These are phyloP conservation scores for Colletes collaris DNA, from an alignment of 2,888 invertebrate species.

Conservation along the genomic window DNA sequence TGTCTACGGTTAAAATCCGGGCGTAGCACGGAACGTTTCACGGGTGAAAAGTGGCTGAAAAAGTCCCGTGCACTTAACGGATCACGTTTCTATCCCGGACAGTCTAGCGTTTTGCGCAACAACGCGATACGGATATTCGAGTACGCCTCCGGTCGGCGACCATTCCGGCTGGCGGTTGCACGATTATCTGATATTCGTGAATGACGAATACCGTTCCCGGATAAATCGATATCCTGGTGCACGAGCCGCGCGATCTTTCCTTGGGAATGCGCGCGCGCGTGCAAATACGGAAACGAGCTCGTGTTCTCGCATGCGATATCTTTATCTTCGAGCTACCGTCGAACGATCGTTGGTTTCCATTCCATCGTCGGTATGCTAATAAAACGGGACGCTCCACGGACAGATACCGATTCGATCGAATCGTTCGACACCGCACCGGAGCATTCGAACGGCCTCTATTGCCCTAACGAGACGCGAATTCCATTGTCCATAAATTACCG, in stretches of 20 bases:
- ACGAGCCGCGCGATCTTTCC: not conserved
- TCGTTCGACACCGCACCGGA: too few relatives aligned
- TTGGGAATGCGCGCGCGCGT: not conserved
- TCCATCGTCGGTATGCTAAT: too few relatives aligned
- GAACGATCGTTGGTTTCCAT: too few relatives aligned
- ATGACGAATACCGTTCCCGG: not conserved
- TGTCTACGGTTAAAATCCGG: too few relatives aligned
- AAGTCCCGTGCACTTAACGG: not conserved
- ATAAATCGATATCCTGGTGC: slow-evolving; percentile 19
- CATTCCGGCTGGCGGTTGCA: not conserved
- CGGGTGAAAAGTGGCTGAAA: slow-evolving; percentile 25
- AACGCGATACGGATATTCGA: slow-evolving; percentile 44
- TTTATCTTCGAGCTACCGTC: too few relatives aligned
- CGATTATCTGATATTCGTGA: slow-evolving; percentile 18
- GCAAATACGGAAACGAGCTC: too few relatives aligned
- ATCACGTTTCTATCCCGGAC: slow-evolving; percentile 30
- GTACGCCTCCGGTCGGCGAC: slow-evolving; percentile 14
- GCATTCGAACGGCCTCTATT: too few relatives aligned
- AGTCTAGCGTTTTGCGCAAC: slow-evolving; percentile 37
- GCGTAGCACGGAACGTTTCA: not conserved
- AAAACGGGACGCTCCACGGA: too few relatives aligned
- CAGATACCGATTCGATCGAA: too few relatives aligned
- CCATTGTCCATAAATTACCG: too few relatives aligned
- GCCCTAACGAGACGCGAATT: too few relatives aligned
- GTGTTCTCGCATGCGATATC: too few relatives aligned